Evolutionary conservation across 2,888 invertebrate species (phyloP).

Genomic region (Yponomeuta sedellus): DNA sequence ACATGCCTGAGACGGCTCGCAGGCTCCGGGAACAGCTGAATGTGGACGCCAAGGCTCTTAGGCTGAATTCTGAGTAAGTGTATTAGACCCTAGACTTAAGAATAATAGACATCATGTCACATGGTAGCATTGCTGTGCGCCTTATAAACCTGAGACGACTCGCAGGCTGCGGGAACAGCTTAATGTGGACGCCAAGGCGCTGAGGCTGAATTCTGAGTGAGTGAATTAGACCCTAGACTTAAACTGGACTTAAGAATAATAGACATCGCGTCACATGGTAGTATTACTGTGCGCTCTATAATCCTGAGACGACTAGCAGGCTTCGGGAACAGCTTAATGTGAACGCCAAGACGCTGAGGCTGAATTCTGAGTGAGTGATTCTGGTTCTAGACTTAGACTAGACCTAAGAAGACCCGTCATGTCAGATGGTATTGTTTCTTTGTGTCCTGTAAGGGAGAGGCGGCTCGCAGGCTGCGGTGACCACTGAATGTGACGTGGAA

Average conservation of each 20-base stretch:
- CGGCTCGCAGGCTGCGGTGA: too few species aligned
- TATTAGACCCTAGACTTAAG: background rate
- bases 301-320: too few species aligned
- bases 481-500: too few species aligned
- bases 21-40: conserved; percentile 84
- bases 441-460: too few species aligned
- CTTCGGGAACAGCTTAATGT: background rate
- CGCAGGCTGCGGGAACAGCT: conserved; percentile 81
- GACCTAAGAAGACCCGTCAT: too few species aligned
- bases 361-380: conserved; percentile 64
- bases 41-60: conserved; percentile 57
- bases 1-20: conserved; percentile 86
- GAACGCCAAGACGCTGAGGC: background rate
- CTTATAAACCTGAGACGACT: conserved; percentile 42
- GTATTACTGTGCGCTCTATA: too few species aligned
- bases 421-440: too few species aligned
- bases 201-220: conserved; percentile 76
- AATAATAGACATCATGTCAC: too few species aligned
- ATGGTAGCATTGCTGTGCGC: too few species aligned
- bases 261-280: too few species aligned
- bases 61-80: conserved; percentile 75
- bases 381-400: background rate
- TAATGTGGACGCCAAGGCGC: conserved; percentile 68
- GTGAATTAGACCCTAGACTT: conserved; percentile 27
- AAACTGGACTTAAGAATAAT: too few species aligned